Conservation (phyloP, 1,140 invertebrate genomes). For the Chrysoperla carnea region DNA sequence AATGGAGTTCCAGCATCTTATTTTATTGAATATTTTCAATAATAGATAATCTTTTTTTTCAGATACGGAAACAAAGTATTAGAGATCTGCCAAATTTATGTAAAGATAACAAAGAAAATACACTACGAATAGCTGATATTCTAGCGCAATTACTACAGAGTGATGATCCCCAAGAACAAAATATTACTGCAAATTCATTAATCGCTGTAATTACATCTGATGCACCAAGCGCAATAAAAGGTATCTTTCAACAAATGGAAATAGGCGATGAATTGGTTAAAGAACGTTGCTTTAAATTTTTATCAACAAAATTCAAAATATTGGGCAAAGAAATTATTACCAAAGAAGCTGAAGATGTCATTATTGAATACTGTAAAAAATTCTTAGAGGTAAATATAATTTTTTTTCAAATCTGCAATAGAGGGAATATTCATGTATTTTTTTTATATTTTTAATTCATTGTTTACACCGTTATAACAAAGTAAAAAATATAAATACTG, state of each 20-base stretch:
- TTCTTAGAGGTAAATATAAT: slow-evolving; percentile 44
- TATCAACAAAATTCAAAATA: slow-evolving; percentile 65
- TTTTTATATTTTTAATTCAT: too few relatives aligned
- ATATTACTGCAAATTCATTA: slow-evolving; percentile 53
- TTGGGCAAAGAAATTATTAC: slow-evolving; percentile 61
- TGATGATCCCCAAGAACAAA: slow-evolving; percentile 64
- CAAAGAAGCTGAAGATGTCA: slow-evolving; percentile 71
- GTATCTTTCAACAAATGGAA: slow-evolving; percentile 74
- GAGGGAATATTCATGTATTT: too few relatives aligned
- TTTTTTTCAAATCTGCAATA: too few relatives aligned
- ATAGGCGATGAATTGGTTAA: slow-evolving; percentile 58
- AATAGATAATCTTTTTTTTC: slow-evolving; percentile 11
- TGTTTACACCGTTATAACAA: too few relatives aligned
- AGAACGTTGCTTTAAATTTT: slow-evolving; percentile 77
- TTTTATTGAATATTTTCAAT: neutral
- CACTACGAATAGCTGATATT: slow-evolving; percentile 79
- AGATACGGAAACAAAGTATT: slow-evolving; percentile 92
- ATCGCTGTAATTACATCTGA: slow-evolving; percentile 37
- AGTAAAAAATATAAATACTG: too few relatives aligned
- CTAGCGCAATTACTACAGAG: slow-evolving; percentile 77
- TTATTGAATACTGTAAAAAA: slow-evolving; percentile 77
- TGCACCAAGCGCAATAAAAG: slow-evolving; percentile 52
- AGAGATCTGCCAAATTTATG: slow-evolving; percentile 81
- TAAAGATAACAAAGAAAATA: slow-evolving; percentile 66
- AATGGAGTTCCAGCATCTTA: too few relatives aligned